phyloP scores from a whole-genome alignment of 2,113 vertebrate genomes.

The Pelmatolapia mariae region DNA sequence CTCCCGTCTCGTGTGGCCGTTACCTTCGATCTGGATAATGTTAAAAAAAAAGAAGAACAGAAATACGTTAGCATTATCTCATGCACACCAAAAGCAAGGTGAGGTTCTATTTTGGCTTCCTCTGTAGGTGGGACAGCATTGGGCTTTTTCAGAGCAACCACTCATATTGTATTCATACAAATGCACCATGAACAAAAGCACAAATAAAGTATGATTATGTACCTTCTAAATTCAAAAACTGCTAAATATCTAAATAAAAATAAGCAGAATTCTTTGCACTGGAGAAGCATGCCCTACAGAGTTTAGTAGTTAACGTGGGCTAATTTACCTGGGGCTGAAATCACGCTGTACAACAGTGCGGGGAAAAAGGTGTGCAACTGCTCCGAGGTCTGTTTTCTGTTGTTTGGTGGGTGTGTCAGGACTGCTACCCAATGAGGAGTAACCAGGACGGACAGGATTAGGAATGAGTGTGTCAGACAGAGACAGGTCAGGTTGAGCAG shows the following conservation, averaged over 20 bases:
- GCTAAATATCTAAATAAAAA: neutral
- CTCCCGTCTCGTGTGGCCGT: neutral
- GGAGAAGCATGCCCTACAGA: neutral
- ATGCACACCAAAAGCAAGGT: neutral
- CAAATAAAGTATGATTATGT: neutral
- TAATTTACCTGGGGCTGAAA: neutral
- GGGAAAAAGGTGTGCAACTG: neutral
- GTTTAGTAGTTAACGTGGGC: neutral
- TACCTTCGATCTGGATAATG: neutral
- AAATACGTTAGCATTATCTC: neutral
- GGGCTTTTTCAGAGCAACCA: neutral
- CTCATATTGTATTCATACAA: neutral
- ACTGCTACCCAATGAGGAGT: neutral
- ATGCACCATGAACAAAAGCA: neutral
- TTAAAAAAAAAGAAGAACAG: accelerated
- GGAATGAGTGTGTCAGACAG: neutral
- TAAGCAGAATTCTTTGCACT: neutral
- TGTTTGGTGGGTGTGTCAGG: neutral
- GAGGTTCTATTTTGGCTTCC: neutral
- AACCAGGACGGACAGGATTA: neutral
- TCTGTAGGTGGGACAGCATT: neutral
- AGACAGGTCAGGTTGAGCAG: neutral
- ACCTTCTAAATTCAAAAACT: neutral
- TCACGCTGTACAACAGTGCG: neutral
- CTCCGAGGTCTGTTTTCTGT: neutral